Conservation (phyloP, 2,113 vertebrate species). For the Lamprologus lemairii region DNA sequence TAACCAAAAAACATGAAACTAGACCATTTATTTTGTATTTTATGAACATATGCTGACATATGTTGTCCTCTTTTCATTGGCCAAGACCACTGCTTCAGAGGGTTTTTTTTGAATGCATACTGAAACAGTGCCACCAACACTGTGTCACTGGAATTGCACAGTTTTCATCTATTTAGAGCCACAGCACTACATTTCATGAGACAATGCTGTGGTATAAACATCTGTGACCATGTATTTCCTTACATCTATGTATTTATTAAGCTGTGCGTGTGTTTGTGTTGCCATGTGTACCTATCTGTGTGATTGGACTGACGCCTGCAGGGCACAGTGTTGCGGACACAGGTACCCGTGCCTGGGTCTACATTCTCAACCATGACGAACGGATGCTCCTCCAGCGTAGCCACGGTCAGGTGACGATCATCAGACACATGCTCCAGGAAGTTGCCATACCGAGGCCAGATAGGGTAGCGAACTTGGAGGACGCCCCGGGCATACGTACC, state of each 20-base stretch:
- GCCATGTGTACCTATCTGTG: conserved; percentile 75
- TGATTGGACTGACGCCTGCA: conserved; percentile 90
- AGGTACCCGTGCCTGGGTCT: conserved; percentile 86
- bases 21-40: neutral
- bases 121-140: rapidly evolving
- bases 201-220: neutral
- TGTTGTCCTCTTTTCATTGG: neutral
- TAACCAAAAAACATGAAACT: neutral
- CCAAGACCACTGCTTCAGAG: neutral
- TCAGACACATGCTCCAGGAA: conserved; percentile 86
- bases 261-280: neutral
- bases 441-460: conserved; percentile 92
- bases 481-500: conserved; percentile 86
- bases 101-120: neutral
- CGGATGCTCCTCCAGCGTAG: conserved; percentile 93
- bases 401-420: conserved; percentile 89
- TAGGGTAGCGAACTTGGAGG: conserved; percentile 92
- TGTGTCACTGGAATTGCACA: neutral
- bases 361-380: conserved; percentile 97
- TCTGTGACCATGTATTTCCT: neutral
- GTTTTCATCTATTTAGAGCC: neutral
- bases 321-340: conserved; percentile 93
- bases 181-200: neutral
- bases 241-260: neutral
- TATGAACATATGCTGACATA: neutral